A percentile compares a stretch with the other conserved stretches of the same genome.
phyloP scores from a whole-genome alignment of 2,797 vertebrate species.

The Esox lucius region DNA sequence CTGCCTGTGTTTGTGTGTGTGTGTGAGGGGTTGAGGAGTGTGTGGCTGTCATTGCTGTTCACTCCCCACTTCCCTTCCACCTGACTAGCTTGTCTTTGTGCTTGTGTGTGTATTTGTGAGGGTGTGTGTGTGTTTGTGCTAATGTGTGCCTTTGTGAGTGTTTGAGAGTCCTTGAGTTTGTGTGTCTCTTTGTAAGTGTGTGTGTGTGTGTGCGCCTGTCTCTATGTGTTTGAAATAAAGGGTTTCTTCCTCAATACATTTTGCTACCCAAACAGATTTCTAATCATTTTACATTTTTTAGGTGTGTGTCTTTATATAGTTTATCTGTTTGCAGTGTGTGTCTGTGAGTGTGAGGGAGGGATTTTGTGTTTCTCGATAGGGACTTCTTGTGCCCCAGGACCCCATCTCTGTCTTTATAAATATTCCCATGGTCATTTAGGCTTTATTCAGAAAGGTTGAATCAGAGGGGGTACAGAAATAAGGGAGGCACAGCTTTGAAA shows the following conservation, averaged over 20 bases:
- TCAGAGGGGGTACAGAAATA: too few species aligned
- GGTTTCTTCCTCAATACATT: constrained; percentile 86
- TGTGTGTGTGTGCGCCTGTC: constrained; percentile 55
- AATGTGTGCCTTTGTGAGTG: constrained; percentile 34
- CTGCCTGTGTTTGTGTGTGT: constrained; percentile 23
- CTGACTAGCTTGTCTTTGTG: constrained; percentile 63
- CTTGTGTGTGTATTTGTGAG: constrained; percentile 82
- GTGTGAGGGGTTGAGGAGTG: constrained; percentile 15
- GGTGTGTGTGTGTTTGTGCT: constrained; percentile 35
- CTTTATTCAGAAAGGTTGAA: too few species aligned
- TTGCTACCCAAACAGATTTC: constrained; percentile 81
- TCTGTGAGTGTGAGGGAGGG: not conserved
- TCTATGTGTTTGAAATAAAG: constrained; percentile 81
- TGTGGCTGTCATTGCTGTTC: constrained; percentile 43
- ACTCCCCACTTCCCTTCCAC: constrained; percentile 67
- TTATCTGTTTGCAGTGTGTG: not conserved
- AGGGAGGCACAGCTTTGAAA: too few species aligned
- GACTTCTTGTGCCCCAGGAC: not conserved
- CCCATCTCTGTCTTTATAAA: not conserved
- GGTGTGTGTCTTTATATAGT: constrained; percentile 30
- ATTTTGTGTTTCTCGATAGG: not conserved
- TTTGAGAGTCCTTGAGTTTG: constrained; percentile 68
- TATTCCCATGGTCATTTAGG: not conserved
- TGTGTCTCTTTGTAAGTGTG: constrained; percentile 67
- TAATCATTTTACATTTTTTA: constrained; percentile 90